These are phyloP conservation scores for Centrocercus urophasianus DNA, from an alignment of 2,113 vertebrate species.

Conservation along the genomic window DNA sequence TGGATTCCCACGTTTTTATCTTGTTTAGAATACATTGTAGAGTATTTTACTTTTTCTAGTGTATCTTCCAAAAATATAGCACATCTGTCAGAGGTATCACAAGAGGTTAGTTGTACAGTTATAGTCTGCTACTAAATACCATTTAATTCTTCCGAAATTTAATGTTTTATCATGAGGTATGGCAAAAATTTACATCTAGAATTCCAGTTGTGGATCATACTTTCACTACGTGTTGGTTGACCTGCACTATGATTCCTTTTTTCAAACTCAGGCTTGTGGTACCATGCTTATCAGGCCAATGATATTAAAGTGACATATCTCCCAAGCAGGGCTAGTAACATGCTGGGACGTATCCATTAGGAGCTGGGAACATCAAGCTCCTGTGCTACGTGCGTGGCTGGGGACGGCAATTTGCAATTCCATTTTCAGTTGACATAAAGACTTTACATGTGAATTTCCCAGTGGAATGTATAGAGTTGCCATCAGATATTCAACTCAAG, in stretches of 20 bases:
- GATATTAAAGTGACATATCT: neutral
- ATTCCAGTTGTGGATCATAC: neutral
- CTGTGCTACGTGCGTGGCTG: neutral
- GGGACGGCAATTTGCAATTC: neutral
- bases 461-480: too few relatives aligned
- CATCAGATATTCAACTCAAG: too few relatives aligned
- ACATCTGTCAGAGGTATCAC: neutral
- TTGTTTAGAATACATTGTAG: neutral
- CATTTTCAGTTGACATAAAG: too few relatives aligned
- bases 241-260: neutral
- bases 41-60: conserved; percentile 5
- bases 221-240: neutral
- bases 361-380: neutral
- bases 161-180: neutral
- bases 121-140: neutral
- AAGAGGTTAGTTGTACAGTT: neutral
- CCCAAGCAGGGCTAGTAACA: neutral
- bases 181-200: neutral
- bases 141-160: neutral
- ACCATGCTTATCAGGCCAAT: neutral
- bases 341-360: neutral
- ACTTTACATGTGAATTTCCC: too few relatives aligned
- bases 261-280: neutral
- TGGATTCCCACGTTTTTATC: neutral
- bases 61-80: neutral